A percentile compares a stretch with the other conserved stretches of the same genome.
Conservation (phyloP, 1,140 invertebrate species). For the Bombyx mandarina region DNA sequence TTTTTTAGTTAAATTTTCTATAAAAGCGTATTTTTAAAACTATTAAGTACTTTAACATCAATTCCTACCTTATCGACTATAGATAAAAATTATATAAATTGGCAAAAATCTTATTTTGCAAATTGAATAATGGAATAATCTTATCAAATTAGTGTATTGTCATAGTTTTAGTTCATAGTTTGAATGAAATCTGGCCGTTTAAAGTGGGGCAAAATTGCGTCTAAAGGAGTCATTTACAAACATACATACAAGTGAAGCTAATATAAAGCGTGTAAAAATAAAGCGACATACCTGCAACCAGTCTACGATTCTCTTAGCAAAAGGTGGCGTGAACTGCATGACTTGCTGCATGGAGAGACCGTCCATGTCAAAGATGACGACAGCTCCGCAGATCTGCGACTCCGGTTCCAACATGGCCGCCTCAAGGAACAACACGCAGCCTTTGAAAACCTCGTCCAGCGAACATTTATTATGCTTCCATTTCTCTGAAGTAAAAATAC, state of each 20-base stretch:
- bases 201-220: too few species aligned
- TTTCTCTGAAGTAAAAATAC: conserved; percentile 72
- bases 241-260: background rate
- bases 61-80: too few species aligned
- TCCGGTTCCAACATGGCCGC: conserved; percentile 83
- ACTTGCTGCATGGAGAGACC: conserved; percentile 84
- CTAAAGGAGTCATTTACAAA: background rate
- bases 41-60: too few species aligned
- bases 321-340: conserved; percentile 86
- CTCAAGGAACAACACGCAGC: conserved; percentile 84
- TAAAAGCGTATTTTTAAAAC: too few species aligned
- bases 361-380: conserved; percentile 89
- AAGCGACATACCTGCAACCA: conserved; percentile 77
- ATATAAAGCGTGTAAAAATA: background rate
- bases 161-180: too few species aligned
- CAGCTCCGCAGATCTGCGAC: conserved; percentile 80
- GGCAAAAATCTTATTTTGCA: too few species aligned
- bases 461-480: conserved; percentile 87
- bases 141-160: too few species aligned
- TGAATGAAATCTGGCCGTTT: too few species aligned
- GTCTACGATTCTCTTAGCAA: conserved; percentile 86
- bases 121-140: too few species aligned
- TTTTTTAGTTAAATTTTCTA: too few species aligned
- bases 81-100: too few species aligned
- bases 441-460: conserved; percentile 87